Evolutionary conservation across 2,113 vertebrate species (phyloP).

Genomic region (Copsychus sechellarum): DNA sequence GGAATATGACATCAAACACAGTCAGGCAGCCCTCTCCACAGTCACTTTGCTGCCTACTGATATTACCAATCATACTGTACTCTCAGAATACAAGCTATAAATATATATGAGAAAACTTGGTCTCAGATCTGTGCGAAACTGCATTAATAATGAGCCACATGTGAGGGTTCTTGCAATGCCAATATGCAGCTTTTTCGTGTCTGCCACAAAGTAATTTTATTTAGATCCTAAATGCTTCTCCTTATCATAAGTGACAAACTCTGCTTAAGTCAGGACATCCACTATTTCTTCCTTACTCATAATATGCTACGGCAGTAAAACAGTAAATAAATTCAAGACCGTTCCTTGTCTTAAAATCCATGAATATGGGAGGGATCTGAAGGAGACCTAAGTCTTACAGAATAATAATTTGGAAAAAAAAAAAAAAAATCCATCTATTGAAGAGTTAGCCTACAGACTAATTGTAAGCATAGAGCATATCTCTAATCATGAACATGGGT

Average conservation of each 20-base stretch:
- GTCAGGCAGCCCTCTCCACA: background rate
- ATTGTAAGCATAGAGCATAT: background rate
- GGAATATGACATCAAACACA: background rate
- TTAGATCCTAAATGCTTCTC: background rate
- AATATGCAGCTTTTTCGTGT: background rate
- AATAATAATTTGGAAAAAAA: background rate
- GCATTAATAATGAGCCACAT: rapidly evolving
- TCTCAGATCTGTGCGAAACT: background rate
- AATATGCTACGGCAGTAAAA: background rate
- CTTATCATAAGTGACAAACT: background rate
- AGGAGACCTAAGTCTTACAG: background rate
- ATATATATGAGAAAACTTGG: background rate
- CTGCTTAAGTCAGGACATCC: background rate
- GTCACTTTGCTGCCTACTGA: background rate
- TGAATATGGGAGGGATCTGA: background rate
- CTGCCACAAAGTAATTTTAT: background rate
- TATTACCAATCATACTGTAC: background rate
- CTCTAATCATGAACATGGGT: background rate
- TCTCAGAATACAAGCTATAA: background rate
- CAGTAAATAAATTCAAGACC: background rate
- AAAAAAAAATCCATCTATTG: background rate
- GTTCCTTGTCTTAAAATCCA: background rate
- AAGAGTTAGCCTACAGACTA: background rate
- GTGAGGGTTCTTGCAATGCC: background rate
- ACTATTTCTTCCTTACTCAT: background rate